These are phyloP conservation scores for Drosophila prosaltans DNA, from an alignment of 1,140 invertebrate species.

Conservation along the genomic window DNA sequence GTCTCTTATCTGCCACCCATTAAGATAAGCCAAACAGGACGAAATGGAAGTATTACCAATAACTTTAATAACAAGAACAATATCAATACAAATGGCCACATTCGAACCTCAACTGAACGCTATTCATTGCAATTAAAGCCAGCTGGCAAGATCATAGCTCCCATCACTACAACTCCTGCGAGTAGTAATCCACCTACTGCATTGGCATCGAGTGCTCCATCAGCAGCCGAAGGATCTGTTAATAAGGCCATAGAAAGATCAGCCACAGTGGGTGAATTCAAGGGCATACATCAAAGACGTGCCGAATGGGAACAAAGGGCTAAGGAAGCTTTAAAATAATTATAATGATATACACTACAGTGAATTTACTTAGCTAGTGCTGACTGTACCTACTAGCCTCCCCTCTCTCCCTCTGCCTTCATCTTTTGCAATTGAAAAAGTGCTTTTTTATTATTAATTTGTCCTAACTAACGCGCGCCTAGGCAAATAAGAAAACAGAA, in stretches of 20 bases:
- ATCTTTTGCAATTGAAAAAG: too few species aligned
- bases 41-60: conserved; percentile 31
- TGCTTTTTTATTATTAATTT: too few species aligned
- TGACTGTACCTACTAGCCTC: conserved; percentile 33
- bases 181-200: not conserved
- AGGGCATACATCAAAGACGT: conserved; percentile 88
- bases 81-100: conserved; percentile 22
- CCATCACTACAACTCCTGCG: not conserved
- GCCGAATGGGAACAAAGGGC: conserved; percentile 90
- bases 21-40: conserved; percentile 53
- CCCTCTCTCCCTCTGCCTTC: not conserved
- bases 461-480: not conserved
- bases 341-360: not conserved
- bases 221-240: conserved; percentile 21
- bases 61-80: conserved; percentile 32
- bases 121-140: conserved; percentile 53
- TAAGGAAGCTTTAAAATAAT: conserved; percentile 85
- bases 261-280: conserved; percentile 84
- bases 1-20: conserved; percentile 67
- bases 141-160: not conserved
- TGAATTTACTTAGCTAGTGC: not conserved
- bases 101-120: conserved; percentile 32
- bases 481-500: conserved; percentile 8
- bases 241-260: conserved; percentile 72
- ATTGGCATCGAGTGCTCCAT: conserved; percentile 22